Percentiles rank a stretch among this genome's conserved stretches.
Conservation (phyloP, 2,113 vertebrate genomes). For the Tenebrosternarchus preto region DNA sequence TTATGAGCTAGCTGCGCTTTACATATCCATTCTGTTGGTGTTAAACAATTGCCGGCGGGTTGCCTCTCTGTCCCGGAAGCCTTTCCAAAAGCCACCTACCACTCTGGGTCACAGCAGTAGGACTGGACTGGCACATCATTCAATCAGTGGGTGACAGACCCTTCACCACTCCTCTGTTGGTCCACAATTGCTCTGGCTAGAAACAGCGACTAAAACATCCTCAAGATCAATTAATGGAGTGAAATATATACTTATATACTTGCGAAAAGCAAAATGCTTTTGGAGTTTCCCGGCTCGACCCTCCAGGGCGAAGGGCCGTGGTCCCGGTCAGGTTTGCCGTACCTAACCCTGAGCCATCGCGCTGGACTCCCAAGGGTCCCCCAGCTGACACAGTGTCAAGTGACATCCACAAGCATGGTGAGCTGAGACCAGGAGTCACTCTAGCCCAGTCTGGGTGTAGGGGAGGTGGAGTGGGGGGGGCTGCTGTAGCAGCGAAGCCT, state of each 20-base stretch:
- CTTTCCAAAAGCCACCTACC: constrained; percentile 55
- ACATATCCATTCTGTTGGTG: constrained; percentile 75
- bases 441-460: constrained; percentile 11
- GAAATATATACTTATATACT: background rate
- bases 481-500: constrained; percentile 43
- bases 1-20: constrained; percentile 73
- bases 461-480: constrained; percentile 32
- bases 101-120: constrained; percentile 49
- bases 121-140: constrained; percentile 46
- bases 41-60: constrained; percentile 68
- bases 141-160: constrained; percentile 47
- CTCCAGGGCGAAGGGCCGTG: background rate
- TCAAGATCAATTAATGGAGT: background rate
- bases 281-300: background rate
- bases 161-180: constrained; percentile 9
- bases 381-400: constrained; percentile 37
- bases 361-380: constrained; percentile 3
- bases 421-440: constrained; percentile 31
- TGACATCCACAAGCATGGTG: constrained; percentile 49
- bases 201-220: background rate
- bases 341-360: background rate
- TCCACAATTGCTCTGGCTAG: background rate
- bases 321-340: background rate
- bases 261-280: background rate
- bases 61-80: constrained; percentile 51